phyloP scores from a whole-genome alignment of 2,797 vertebrate species.

The Pangasius larnaudii region DNA sequence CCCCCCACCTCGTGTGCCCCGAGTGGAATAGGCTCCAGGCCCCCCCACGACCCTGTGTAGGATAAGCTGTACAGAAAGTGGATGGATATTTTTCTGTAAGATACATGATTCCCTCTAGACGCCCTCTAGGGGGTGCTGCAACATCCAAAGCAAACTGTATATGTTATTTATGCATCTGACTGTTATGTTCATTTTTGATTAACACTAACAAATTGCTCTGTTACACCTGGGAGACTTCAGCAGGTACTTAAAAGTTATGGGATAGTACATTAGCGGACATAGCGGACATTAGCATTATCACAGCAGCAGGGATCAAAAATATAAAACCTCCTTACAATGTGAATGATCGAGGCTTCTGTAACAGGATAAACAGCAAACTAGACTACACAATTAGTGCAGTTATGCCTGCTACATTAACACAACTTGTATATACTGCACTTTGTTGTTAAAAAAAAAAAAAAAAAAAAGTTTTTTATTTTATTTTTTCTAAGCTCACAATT shows the following conservation, averaged over 20 bases:
- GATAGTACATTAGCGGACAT: too few relatives aligned
- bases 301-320: not conserved
- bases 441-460: too few relatives aligned
- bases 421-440: not conserved
- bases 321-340: not conserved
- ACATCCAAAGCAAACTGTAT: not conserved
- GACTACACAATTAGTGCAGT: not conserved
- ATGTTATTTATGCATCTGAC: not conserved
- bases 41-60: too few relatives aligned
- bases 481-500: not conserved
- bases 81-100: not conserved
- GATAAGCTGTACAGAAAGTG: too few relatives aligned
- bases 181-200: not conserved
- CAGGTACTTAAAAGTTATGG: not conserved
- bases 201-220: not conserved
- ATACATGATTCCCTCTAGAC: not conserved
- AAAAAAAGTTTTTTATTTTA: too few relatives aligned
- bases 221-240: not conserved
- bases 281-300: not conserved
- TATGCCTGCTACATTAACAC: not conserved
- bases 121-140: not conserved
- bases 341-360: not conserved
- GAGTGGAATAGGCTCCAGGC: too few relatives aligned
- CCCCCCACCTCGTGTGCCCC: too few relatives aligned
- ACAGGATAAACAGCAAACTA: not conserved